Percentiles rank a stretch among this genome's conserved stretches.
Conservation (phyloP, 1,140 invertebrate species). For the Ceratina australensis region DNA sequence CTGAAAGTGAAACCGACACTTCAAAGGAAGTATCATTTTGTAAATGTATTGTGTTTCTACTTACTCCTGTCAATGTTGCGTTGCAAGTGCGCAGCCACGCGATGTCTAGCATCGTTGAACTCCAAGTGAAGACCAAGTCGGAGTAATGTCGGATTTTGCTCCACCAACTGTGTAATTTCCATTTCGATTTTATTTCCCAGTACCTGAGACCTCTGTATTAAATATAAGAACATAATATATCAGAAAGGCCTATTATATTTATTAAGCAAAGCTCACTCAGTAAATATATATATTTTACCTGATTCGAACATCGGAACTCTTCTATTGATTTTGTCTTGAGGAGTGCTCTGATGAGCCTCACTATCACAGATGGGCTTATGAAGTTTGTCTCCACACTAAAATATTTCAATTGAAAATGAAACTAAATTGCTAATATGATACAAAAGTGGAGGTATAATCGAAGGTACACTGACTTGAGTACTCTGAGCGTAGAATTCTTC, state of each 20-base stretch:
- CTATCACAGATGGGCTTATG: conserved; percentile 90
- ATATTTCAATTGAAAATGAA: conserved; percentile 60
- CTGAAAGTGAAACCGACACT: too few relatives aligned
- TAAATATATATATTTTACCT: conserved; percentile 82
- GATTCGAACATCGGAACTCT: conserved; percentile 97
- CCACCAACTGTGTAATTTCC: conserved; percentile 96
- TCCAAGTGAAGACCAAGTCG: conserved; percentile 96
- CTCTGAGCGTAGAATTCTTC: conserved; percentile 92
- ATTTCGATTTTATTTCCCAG: conserved; percentile 99
- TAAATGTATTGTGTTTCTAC: conserved; percentile 73
- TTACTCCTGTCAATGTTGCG: conserved; percentile 98
- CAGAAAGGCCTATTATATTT: not conserved
- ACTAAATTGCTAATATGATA: not conserved
- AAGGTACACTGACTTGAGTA: conserved; percentile 85
- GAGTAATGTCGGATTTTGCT: conserved; percentile 94
- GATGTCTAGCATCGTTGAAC: conserved; percentile 96
- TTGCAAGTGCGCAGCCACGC: conserved; percentile 95
- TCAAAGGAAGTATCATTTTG: too few relatives aligned
- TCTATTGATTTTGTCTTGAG: conserved; percentile 92
- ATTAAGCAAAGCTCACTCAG: not conserved
- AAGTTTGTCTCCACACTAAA: conserved; percentile 96
- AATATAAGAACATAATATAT: not conserved
- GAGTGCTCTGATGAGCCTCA: conserved; percentile 91
- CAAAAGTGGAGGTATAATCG: not conserved
- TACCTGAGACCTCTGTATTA: conserved; percentile 91